Percentiles rank a stretch among this genome's conserved stretches.
Conservation (phyloP, 53 echinoderm and acorn worm genomes). For the Zoroaster sp. region DNA sequence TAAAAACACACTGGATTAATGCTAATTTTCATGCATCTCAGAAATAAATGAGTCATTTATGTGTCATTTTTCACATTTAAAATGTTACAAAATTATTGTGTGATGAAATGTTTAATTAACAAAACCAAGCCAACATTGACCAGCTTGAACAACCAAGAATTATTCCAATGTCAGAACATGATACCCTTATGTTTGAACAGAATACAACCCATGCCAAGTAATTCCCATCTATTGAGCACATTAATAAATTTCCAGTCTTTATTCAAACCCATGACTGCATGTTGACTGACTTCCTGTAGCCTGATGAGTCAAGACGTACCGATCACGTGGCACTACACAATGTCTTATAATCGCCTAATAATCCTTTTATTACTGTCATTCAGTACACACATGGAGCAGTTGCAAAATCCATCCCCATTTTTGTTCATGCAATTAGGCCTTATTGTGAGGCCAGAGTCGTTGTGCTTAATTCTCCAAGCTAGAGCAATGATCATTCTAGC, state of each 20-base stretch:
- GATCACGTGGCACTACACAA: conserved; percentile 7
- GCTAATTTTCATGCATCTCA: no score
- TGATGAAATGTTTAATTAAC: no score
- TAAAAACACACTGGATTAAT: no score
- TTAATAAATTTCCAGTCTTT: neutral
- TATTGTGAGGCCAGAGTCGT: neutral
- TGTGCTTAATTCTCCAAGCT: conserved; percentile 11
- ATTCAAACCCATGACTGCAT: neutral
- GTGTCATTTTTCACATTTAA: no score
- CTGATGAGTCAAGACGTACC: neutral
- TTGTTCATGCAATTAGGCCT: conserved; percentile 28
- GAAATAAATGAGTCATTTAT: no score
- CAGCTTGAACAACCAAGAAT: neutral
- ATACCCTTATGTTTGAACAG: neutral
- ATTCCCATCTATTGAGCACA: neutral
- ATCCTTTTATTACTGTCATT: neutral
- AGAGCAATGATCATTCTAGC: neutral
- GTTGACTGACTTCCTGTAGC: neutral
- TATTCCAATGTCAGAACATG: neutral
- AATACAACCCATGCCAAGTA: neutral
- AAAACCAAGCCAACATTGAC: no score
- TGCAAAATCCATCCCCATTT: neutral
- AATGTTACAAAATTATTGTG: no score
- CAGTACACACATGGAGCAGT: neutral
- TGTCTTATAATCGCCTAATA: conserved; percentile 3